Evolutionary conservation across 35 echinoderm and acorn worm species (phyloP).

Genomic region (Strongylocentrotus purpuratus): DNA sequence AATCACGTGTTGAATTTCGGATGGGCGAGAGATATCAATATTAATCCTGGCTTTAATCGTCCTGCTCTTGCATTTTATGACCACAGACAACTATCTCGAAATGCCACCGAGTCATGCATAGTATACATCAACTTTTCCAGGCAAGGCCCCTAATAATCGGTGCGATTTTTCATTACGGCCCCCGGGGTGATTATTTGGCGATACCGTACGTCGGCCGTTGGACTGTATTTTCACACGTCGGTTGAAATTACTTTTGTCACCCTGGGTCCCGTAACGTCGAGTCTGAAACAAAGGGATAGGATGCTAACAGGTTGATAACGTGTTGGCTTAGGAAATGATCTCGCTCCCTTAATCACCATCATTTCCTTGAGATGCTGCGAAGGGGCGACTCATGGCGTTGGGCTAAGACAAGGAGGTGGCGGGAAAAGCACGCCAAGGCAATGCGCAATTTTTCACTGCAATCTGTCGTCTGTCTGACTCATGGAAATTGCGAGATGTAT

Average conservation of each 20-base stretch:
- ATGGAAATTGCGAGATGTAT: neutral
- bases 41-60: neutral
- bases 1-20: neutral
- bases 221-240: constrained; percentile 25
- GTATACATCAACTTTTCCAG: neutral
- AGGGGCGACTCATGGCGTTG: neutral
- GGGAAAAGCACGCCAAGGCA: neutral
- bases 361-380: neutral
- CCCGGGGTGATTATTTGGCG: neutral
- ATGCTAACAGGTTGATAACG: constrained; percentile 43
- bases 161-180: neutral
- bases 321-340: constrained; percentile 45
- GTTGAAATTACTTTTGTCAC: constrained; percentile 39
- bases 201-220: neutral
- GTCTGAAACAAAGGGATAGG: neutral
- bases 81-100: neutral
- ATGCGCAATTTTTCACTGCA: neutral
- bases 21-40: neutral
- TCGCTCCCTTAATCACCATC: constrained; percentile 24
- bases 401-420: neutral
- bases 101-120: neutral
- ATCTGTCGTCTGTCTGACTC: neutral
- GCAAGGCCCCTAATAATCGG: neutral
- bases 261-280: neutral
- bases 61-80: neutral